A percentile compares a stretch with the other conserved stretches of the same genome.
Evolutionary conservation across 92 coral and sea anemone species (phyloP).

Genomic region (Umimayanthus kanabou): DNA sequence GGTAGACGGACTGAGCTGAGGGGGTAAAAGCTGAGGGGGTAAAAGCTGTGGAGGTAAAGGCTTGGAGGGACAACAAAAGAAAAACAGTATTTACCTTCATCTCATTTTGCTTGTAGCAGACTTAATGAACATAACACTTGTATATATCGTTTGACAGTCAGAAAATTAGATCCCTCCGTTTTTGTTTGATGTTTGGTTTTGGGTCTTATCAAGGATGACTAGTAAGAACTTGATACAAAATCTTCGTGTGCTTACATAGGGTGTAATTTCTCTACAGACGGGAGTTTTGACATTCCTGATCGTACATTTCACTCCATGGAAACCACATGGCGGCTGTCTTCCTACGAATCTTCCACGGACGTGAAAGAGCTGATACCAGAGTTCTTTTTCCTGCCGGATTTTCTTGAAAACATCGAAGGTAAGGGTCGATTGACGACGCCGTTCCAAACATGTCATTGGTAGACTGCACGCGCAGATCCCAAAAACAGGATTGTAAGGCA

Average conservation of each 20-base stretch:
- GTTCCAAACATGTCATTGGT: background rate
- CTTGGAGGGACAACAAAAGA: no score
- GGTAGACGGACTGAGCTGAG: no score
- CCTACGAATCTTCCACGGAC: constrained; percentile 94
- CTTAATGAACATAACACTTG: no score
- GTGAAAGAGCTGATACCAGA: constrained; percentile 97
- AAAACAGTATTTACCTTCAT: no score
- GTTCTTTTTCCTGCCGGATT: constrained; percentile 95
- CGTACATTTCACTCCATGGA: constrained; percentile 98
- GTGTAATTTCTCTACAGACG: constrained; percentile 47
- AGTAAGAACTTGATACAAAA: background rate
- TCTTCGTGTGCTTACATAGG: background rate
- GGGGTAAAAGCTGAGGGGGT: no score
- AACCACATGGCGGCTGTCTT: constrained; percentile 97
- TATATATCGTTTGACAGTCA: no score
- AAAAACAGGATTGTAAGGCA: no score
- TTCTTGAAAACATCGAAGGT: constrained; percentile 96
- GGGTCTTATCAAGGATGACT: background rate
- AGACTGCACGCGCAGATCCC: background rate
- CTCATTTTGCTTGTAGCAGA: no score
- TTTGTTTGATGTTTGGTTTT: no score
- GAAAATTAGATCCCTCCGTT: no score
- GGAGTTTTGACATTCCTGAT: constrained; percentile 95
- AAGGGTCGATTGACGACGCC: background rate
- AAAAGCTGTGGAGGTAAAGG: no score